Conservation (phyloP, 2,113 vertebrate genomes). For the Prionailurus viverrinus region DNA sequence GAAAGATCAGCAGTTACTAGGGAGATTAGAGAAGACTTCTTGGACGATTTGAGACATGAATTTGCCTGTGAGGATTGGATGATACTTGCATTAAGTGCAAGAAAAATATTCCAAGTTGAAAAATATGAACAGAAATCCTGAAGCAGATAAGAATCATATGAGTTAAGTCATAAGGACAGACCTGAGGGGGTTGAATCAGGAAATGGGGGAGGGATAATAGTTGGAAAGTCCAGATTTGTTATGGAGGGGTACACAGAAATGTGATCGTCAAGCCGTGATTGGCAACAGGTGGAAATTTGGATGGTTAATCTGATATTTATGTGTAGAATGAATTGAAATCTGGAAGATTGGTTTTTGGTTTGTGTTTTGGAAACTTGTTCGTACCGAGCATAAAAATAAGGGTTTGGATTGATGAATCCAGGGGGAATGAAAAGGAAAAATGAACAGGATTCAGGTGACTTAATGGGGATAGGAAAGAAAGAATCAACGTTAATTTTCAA, state of each 20-base stretch:
- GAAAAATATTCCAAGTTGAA: conserved; percentile 23
- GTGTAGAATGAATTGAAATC: conserved; percentile 30
- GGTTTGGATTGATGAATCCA: neutral
- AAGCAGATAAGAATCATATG: neutral
- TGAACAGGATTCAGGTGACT: neutral
- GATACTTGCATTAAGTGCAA: neutral
- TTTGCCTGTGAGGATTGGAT: neutral
- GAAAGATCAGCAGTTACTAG: neutral
- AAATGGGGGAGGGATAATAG: neutral
- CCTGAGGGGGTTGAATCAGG: neutral
- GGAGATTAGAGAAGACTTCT: neutral
- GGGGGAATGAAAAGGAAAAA: conserved; percentile 17
- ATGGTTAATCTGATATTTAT: neutral
- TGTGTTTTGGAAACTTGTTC: conserved; percentile 42
- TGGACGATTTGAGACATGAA: neutral
- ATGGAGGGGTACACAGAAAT: neutral
- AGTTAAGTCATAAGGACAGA: conserved; percentile 26
- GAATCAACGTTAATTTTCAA: conserved; percentile 21
- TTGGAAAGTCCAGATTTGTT: neutral
- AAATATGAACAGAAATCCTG: conserved; percentile 31
- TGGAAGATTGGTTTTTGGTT: conserved; percentile 23
- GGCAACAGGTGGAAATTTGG: neutral
- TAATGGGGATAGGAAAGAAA: neutral
- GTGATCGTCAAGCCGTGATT: neutral
- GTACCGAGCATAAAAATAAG: neutral